These are phyloP conservation scores for Rugalucina vietnamica DNA, from an alignment of 2,888 invertebrate genomes.

Conservation along the genomic window DNA sequence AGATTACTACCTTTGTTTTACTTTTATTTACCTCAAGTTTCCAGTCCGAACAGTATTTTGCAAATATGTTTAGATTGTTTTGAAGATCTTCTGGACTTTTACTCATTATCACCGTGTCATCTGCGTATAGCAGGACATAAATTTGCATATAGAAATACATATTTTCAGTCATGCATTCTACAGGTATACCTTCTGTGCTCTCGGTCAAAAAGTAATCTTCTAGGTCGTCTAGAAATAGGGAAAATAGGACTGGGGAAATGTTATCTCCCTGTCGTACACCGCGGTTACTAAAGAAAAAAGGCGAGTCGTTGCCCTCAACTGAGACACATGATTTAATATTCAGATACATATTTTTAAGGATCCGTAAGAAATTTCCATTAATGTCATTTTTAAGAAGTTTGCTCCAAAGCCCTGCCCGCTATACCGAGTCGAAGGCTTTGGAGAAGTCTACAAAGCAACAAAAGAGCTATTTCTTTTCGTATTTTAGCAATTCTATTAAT, in stretches of 20 bases:
- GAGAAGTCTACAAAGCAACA: background rate
- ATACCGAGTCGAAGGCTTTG: background rate
- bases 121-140: background rate
- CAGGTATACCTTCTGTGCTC: background rate
- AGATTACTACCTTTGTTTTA: background rate
- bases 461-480: background rate
- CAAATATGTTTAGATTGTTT: background rate
- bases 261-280: background rate
- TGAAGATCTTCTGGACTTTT: background rate
- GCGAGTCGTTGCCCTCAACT: background rate
- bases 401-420: background rate
- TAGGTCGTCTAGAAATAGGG: background rate
- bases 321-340: background rate
- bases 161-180: background rate
- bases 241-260: too few relatives aligned
- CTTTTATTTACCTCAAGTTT: background rate
- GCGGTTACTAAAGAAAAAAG: background rate
- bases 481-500: background rate
- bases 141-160: background rate
- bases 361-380: background rate
- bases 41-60: background rate
- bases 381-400: background rate
- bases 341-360: background rate
- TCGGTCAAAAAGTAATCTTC: background rate
- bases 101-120: background rate